Conservation (phyloP, 1,140 invertebrate species). For the Macrosteles quadrilineatus region DNA sequence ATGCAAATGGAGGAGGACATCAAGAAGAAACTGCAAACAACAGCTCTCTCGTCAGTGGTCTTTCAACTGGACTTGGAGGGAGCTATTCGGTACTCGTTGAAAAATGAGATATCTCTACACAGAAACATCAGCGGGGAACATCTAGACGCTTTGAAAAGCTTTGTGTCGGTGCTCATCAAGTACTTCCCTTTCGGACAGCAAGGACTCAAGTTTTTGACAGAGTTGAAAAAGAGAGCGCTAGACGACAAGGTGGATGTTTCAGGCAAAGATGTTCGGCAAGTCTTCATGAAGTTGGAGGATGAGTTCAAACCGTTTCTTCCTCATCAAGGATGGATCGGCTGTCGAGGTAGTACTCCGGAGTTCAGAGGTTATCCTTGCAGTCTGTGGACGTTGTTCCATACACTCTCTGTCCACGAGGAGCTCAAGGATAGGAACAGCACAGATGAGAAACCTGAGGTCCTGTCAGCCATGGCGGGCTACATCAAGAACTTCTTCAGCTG, state of each 20-base stretch:
- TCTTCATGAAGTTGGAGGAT: constrained; percentile 57
- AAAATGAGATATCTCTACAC: constrained; percentile 74
- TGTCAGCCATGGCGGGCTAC: constrained; percentile 84
- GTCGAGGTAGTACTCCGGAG: constrained; percentile 71
- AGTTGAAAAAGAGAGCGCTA: constrained; percentile 53
- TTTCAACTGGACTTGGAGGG: constrained; percentile 87
- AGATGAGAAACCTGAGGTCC: constrained; percentile 71
- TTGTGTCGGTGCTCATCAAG: constrained; percentile 66
- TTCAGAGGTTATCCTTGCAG: constrained; percentile 93
- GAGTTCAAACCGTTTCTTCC: constrained; percentile 57
- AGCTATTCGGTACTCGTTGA: constrained; percentile 74
- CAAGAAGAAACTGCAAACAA: constrained; percentile 43
- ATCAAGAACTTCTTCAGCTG: constrained; percentile 95
- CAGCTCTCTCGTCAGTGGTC: constrained; percentile 56
- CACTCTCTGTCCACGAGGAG: constrained; percentile 73
- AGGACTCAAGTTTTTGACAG: constrained; percentile 63
- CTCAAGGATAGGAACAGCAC: constrained; percentile 47
- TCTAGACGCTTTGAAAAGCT: constrained; percentile 70
- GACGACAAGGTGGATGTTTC: constrained; percentile 52
- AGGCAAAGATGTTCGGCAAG: constrained; percentile 59
- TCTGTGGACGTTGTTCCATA: constrained; percentile 95
- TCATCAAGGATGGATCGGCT: constrained; percentile 74
- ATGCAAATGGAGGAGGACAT: constrained; percentile 45
- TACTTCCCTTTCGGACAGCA: constrained; percentile 73
- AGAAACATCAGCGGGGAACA: constrained; percentile 68